Base-by-base conservation (phyloP, 1,140 invertebrate genomes). In the Orius insidiosus region DNA sequence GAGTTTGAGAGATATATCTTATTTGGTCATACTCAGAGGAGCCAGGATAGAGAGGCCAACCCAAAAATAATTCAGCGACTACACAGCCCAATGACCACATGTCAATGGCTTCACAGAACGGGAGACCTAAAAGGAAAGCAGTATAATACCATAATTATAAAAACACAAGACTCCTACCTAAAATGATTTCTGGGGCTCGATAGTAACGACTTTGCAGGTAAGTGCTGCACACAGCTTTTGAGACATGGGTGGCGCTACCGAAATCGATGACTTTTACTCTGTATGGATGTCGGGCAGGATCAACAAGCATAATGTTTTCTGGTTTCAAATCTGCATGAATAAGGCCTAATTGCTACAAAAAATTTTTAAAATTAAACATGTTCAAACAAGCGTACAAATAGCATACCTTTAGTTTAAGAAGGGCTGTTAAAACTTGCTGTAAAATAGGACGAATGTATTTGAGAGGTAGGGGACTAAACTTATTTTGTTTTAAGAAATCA, bases 1-100 rank as follows among this genome's bases (percentile, higher is more conserved):
- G 57, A n/a, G 58, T 59, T 58, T 76, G 73, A 45, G 69, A 71
- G 59, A 76, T 76, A 68, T 88, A 87, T 33, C 96, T 74, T 57
- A 99, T 98, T 68, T 99, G 96, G 68, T 99, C 96, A 65, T 98
- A 99, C 67, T 99, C 96, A 1, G 94, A 98, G 18, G 92, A 95
- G 41, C 96, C 96, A 0, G 96, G 96, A 68, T 99, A 99, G 2
- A 99, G 70, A 11, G 96, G 96, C 96, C 96, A 99, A 48, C 96
- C 96, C 11, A 99, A 73, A 67, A 99, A 99, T 41, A 99, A 70
- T 64, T 99, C 96, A 2, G 96, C 96, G 14, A 98, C 95, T 45
- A 99, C 96, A 68, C 96, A 99, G 15, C 96, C 96, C 46, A 99
- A 69, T 0, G 94, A 98, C 96, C 96, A 99, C 94, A 99, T 99